phyloP scores from a whole-genome alignment of 2,113 vertebrate species.

The Siphamia tubifer region DNA sequence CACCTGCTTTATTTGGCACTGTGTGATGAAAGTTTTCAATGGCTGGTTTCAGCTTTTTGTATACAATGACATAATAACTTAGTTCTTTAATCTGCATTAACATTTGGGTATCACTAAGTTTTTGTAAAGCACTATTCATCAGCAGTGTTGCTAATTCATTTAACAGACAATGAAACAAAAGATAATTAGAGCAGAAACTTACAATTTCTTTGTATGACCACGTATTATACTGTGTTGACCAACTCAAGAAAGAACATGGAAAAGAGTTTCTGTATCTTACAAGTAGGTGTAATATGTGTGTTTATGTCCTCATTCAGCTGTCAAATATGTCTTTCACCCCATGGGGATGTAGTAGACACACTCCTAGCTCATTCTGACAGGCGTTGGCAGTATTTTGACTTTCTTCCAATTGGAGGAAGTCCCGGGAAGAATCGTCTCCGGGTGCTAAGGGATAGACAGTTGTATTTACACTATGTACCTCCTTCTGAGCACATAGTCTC shows the following conservation, averaged over 20 bases:
- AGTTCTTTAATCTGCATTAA: constrained; percentile 6
- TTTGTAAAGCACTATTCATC: too few relatives aligned
- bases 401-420: constrained; percentile 48
- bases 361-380: constrained; percentile 25
- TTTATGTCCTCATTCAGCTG: constrained; percentile 37
- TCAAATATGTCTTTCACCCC: constrained; percentile 27
- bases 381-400: constrained; percentile 54
- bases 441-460: constrained; percentile 25
- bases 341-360: constrained; percentile 17
- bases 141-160: too few relatives aligned
- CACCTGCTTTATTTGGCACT: constrained; percentile 74
- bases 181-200: too few relatives aligned
- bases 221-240: too few relatives aligned
- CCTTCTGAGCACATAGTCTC: constrained; percentile 1
- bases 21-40: constrained; percentile 45
- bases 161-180: too few relatives aligned
- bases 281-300: constrained; percentile 31
- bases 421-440: constrained; percentile 37
- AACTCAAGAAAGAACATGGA: neutral
- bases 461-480: constrained; percentile 42
- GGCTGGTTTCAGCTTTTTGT: constrained; percentile 33
- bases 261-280: constrained; percentile 13
- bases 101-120: neutral
- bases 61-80: constrained; percentile 6
- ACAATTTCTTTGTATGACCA: too few relatives aligned